phyloP scores from a whole-genome alignment of 2,888 invertebrate genomes.

The Drosophila neotestacea region DNA sequence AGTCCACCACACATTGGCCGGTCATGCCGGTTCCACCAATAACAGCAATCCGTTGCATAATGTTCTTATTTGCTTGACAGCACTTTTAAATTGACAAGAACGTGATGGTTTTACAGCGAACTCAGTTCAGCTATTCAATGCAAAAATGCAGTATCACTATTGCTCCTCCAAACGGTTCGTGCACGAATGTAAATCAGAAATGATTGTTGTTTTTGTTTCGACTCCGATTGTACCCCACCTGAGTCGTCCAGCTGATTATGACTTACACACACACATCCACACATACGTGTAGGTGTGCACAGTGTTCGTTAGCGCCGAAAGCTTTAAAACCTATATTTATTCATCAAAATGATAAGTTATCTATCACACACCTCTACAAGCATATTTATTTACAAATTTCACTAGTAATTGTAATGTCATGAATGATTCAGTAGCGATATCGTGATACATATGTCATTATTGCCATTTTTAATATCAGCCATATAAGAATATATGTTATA shows the following conservation, averaged over 20 bases:
- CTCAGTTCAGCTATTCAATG: neutral
- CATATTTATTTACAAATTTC: slow-evolving; percentile 34
- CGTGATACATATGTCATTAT: neutral
- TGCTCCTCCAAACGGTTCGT: slow-evolving; percentile 27
- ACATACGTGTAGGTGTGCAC: neutral
- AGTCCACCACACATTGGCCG: slow-evolving; percentile 91
- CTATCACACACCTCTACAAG: slow-evolving; percentile 35
- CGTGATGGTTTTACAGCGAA: neutral
- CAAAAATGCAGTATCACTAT: slow-evolving; percentile 50
- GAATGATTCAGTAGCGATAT: slow-evolving; percentile 11
- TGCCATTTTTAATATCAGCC: neutral
- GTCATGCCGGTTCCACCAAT: slow-evolving; percentile 94
- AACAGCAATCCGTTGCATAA: slow-evolving; percentile 92
- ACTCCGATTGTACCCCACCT: slow-evolving; percentile 28
- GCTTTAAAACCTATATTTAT: slow-evolving; percentile 17
- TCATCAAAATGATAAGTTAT: slow-evolving; percentile 40
- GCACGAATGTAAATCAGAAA: slow-evolving; percentile 37
- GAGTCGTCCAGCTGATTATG: slow-evolving; percentile 59
- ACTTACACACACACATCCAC: slow-evolving; percentile 14
- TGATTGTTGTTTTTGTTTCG: slow-evolving; percentile 39
- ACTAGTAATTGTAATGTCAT: slow-evolving; percentile 21
- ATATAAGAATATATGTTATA: neutral
- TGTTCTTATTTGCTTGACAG: slow-evolving; percentile 22
- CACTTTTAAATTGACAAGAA: slow-evolving; percentile 3
- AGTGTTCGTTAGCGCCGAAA: slow-evolving; percentile 44